Evolutionary conservation across 2,113 vertebrate species (phyloP).

Genomic region (Rhodinocichla rosea): DNA sequence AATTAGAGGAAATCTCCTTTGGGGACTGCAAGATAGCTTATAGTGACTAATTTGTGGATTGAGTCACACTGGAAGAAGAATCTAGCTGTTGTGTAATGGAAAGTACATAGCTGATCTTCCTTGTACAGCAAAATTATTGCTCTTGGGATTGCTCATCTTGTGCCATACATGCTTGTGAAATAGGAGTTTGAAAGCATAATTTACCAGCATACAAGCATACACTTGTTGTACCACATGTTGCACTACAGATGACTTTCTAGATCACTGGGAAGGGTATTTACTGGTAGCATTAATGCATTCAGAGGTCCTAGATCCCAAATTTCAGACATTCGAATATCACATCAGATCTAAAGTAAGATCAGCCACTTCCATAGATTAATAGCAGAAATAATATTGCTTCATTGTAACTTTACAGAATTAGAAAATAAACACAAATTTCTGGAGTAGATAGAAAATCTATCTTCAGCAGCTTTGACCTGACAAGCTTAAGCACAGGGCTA

Average conservation of each 20-base stretch:
- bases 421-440: not conserved
- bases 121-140: not conserved
- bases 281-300: not conserved
- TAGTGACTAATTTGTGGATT: not conserved
- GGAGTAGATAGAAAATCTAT: not conserved
- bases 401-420: not conserved
- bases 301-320: not conserved
- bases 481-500: not conserved
- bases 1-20: not conserved
- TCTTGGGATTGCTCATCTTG: not conserved
- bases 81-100: not conserved
- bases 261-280: not conserved
- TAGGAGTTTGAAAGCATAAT: not conserved
- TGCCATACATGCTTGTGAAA: not conserved
- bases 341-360: not conserved
- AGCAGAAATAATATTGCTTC: not conserved
- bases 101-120: not conserved
- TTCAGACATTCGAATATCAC: not conserved
- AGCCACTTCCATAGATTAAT: not conserved
- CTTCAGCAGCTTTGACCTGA: not conserved
- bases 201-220: too few species aligned
- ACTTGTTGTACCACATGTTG: fast-evolving
- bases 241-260: not conserved
- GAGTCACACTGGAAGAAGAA: not conserved
- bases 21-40: not conserved